Evolutionary conservation across 2,888 invertebrate species (phyloP).

Genomic region (Ochropleura plecta): DNA sequence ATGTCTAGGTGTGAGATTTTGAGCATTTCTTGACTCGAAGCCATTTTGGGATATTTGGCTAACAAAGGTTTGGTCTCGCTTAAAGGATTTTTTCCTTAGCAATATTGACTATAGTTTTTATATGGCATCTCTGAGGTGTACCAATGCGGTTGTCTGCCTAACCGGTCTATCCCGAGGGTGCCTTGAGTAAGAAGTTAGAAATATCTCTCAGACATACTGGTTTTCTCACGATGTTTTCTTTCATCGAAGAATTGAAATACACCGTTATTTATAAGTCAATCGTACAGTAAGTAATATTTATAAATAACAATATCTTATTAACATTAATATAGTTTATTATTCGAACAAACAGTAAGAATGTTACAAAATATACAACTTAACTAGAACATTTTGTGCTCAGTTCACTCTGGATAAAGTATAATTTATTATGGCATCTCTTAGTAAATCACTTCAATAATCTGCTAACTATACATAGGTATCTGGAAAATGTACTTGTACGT

Average conservation of each 20-base stretch:
- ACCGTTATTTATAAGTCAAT: not conserved
- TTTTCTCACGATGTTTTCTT: no score
- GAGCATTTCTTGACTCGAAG: not conserved
- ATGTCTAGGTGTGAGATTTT: not conserved
- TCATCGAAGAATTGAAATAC: not conserved
- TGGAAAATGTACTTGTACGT: not conserved
- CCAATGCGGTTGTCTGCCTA: no score
- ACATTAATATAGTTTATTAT: slow-evolving; percentile 25
- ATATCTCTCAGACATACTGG: no score
- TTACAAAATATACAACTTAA: not conserved
- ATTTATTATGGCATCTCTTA: not conserved
- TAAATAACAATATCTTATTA: not conserved
- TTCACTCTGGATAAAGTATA: not conserved
- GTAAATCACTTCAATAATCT: not conserved
- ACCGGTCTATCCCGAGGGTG: no score
- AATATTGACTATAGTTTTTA: not conserved
- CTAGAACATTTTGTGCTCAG: not conserved
- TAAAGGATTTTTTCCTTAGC: not conserved
- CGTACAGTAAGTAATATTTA: not conserved
- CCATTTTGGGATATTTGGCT: not conserved
- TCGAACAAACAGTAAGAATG: not conserved
- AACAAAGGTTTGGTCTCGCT: not conserved
- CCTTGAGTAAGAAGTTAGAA: no score
- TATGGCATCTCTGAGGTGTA: no score
- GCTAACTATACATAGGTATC: not conserved